Conservation (phyloP, 2,113 vertebrate genomes). For the Ptilonorhynchus violaceus region DNA sequence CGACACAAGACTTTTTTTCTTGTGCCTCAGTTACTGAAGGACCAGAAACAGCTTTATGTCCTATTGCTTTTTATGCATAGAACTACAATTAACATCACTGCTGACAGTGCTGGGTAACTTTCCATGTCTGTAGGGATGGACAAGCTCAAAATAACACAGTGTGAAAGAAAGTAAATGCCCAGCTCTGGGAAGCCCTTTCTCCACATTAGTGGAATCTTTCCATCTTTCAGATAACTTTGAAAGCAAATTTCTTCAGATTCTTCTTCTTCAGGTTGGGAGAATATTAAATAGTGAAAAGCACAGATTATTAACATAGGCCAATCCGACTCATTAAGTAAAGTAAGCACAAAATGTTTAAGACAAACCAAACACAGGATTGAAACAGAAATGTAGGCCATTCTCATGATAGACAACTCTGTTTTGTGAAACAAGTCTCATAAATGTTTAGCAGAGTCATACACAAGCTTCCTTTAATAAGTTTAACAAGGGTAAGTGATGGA, state of each 20-base stretch:
- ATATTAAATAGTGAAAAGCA: not conserved
- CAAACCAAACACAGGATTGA: not conserved
- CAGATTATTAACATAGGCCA: not conserved
- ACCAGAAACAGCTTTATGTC: not conserved
- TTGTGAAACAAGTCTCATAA: not conserved
- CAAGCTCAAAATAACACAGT: not conserved
- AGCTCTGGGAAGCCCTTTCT: not conserved
- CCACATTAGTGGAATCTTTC: not conserved
- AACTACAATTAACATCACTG: not conserved
- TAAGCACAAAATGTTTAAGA: not conserved
- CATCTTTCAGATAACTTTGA: not conserved
- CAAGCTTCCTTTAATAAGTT: not conserved
- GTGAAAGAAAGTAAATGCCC: not conserved
- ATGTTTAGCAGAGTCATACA: not conserved
- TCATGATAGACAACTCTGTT: not conserved
- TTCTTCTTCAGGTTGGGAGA: not conserved
- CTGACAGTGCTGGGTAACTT: not conserved
- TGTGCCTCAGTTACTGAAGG: not conserved
- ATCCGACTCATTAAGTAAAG: not conserved
- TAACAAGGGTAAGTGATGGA: not conserved
- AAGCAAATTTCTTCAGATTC: not conserved
- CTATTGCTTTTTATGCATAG: not conserved
- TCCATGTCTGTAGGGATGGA: not conserved
- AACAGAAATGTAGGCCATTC: not conserved
- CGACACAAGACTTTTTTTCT: not conserved